phyloP scores from a whole-genome alignment of 1,140 invertebrate species.

The Hypothenemus hampei region DNA sequence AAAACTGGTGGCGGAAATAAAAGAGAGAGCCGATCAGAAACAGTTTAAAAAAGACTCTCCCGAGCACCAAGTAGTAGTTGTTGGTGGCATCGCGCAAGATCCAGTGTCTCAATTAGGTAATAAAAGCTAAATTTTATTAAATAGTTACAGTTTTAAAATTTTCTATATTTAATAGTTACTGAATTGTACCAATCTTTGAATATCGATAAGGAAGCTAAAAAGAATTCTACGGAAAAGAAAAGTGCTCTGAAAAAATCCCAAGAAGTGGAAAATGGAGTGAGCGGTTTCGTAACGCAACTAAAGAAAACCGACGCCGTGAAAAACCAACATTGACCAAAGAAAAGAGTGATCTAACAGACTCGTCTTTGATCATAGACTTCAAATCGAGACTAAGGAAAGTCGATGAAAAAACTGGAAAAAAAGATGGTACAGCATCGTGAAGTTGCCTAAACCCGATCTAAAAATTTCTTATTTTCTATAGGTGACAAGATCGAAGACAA shows the following conservation, averaged over 20 bases:
- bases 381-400: slow-evolving; percentile 81
- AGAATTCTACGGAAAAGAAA: slow-evolving; percentile 21
- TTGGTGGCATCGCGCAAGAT: slow-evolving; percentile 50
- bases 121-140: too few species aligned
- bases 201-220: slow-evolving; percentile 22
- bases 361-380: slow-evolving; percentile 66
- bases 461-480: slow-evolving; percentile 1
- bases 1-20: slow-evolving; percentile 75
- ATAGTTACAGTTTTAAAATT: too few species aligned
- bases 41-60: slow-evolving; percentile 50
- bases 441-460: not conserved
- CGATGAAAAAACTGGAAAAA: slow-evolving; percentile 48
- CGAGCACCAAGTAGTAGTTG: slow-evolving; percentile 37
- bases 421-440: slow-evolving; percentile 2
- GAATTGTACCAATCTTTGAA: slow-evolving; percentile 34
- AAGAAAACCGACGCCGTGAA: slow-evolving; percentile 39
- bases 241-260: slow-evolving; percentile 16
- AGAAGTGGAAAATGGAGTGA: slow-evolving; percentile 29
- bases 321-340: slow-evolving; percentile 40
- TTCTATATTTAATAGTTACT: slow-evolving; percentile 14
- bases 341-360: slow-evolving; percentile 37
- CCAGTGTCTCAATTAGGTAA: slow-evolving; percentile 72
- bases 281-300: slow-evolving; percentile 39
- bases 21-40: slow-evolving; percentile 67
- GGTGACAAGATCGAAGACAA: slow-evolving; percentile 44